phyloP scores from a whole-genome alignment of 2,888 invertebrate species.

The Axea sp. region DNA sequence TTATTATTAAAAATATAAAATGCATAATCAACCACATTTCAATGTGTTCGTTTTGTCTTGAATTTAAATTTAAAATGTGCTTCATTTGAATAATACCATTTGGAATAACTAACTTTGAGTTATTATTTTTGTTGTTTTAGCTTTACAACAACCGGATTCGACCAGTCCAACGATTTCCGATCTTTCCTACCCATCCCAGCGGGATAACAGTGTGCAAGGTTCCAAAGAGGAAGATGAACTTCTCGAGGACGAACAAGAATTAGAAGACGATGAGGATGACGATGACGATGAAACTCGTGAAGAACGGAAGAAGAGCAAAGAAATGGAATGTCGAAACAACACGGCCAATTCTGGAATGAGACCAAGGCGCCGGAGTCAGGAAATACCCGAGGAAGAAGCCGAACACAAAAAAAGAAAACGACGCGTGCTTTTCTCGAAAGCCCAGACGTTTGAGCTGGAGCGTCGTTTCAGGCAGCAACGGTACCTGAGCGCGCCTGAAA shows the following conservation, averaged over 20 bases:
- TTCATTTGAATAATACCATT: too few relatives aligned
- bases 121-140: constrained; percentile 71
- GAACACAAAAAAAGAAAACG: constrained; percentile 94
- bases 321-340: constrained; percentile 41
- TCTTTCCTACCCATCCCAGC: constrained; percentile 80
- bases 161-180: constrained; percentile 92
- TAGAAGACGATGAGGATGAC: constrained; percentile 79
- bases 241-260: constrained; percentile 79
- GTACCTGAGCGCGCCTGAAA: constrained; percentile 97
- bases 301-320: constrained; percentile 53
- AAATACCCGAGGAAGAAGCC: constrained; percentile 63
- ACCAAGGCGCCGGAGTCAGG: constrained; percentile 61
- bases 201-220: constrained; percentile 74
- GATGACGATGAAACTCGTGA: constrained; percentile 80
- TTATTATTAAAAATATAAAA: too few relatives aligned
- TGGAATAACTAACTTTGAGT: too few relatives aligned
- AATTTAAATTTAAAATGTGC: too few relatives aligned
- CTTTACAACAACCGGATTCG: constrained; percentile 89
- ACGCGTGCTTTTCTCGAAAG: constrained; percentile 97
- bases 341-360: constrained; percentile 57
- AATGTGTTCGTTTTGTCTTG: too few relatives aligned
- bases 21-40: too few relatives aligned
- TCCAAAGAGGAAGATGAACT: constrained; percentile 78
- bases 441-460: constrained; percentile 97
- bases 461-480: constrained; percentile 96